Conservation (phyloP, 2,113 vertebrate species). For the Stomatorhinus ivindoensis region DNA sequence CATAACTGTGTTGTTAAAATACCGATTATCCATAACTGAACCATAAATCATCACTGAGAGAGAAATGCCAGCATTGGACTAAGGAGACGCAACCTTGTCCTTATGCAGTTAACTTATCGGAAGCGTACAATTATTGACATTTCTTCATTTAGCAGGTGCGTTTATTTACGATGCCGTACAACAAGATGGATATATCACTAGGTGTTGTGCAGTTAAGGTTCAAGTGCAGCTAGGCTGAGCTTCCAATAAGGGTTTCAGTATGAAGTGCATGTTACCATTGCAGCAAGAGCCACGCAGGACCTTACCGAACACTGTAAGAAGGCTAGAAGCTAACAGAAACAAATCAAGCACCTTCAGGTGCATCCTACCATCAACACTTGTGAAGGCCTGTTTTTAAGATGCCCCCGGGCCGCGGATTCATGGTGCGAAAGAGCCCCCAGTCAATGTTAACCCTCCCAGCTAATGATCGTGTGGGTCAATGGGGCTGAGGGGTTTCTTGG, state of each 20-base stretch:
- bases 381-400: background rate
- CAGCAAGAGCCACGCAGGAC: background rate
- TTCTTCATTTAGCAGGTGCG: background rate
- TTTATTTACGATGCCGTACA: background rate
- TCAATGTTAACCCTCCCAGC: conserved; percentile 9
- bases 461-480: conserved; percentile 24
- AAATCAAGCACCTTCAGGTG: background rate
- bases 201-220: background rate
- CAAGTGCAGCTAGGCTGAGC: background rate
- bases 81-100: background rate
- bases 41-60: background rate
- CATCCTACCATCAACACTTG: background rate
- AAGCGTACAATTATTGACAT: background rate
- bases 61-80: background rate
- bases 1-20: background rate
- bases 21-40: background rate
- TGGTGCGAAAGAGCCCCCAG: conserved; percentile 1
- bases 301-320: background rate
- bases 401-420: background rate
- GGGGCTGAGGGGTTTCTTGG: background rate
- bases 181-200: background rate
- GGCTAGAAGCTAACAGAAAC: background rate
- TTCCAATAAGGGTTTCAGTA: background rate
- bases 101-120: background rate
- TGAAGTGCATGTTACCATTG: background rate